Base-by-base conservation (phyloP, 2,113 vertebrate species). In the Spea multiplicata region DNA sequence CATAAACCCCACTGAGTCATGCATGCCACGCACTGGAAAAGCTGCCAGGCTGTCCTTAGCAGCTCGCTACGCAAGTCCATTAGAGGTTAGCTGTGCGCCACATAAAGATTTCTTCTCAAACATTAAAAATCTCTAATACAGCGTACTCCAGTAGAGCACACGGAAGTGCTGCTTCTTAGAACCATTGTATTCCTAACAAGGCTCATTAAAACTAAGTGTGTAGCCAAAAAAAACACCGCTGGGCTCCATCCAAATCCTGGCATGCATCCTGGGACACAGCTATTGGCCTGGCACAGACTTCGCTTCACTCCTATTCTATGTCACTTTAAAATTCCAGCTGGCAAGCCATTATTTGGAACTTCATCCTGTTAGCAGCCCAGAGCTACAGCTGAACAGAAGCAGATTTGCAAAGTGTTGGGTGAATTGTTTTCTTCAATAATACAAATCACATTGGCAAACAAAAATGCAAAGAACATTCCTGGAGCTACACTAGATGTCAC, bases 301-400 rank as follows among this genome's bases (percentile, higher is more conserved):
- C 50, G 48, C 44, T 57, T 57, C 44, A n/a, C 14, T 67, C 67
- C 47, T 79, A 9, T 79, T 71, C 48, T 69, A 52, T 73, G 70
- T 66, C 77, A 66, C 62, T 79, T 79, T 73, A 71, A 78, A 55
- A 78, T 55, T 68, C 76, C 76, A 78, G 68, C 68, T 78, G 76
- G 76, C 76, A 64, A 5, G 47, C 69, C 64, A 5, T 78, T 48
- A 78, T 45, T 71, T 78, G 76, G 72, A 73, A 74, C 68, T 3
- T 48, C 70, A 69, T 70, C 73, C 79, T 13, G 62, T 81, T 70
- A 75, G 48, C 16, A 69, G 59, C 55, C 79, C 73, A 52, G 44
- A 80, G 68, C 52, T 62, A 74, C 47, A 68, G 66, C 72, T 70
- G 66, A 81, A 75, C 79, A 81, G 69, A 73, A 67, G 77, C 77